Evolutionary conservation across 1,140 invertebrate genomes (phyloP).

Genomic region (Drosophila seguyi): DNA sequence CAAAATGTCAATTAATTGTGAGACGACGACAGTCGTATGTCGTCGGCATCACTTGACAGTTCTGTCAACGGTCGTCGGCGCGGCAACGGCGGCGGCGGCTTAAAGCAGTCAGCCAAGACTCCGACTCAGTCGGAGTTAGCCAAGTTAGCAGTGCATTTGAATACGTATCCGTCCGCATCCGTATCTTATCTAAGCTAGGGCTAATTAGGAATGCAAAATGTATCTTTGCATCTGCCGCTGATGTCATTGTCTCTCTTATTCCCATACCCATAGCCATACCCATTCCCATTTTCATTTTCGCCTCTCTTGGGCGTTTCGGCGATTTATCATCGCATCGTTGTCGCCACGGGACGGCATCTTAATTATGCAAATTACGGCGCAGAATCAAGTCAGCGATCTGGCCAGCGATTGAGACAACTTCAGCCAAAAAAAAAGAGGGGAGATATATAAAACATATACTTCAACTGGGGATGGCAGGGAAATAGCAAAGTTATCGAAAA

Average conservation of each 20-base stretch:
- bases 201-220: constrained; percentile 57
- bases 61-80: constrained; percentile 32
- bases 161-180: constrained; percentile 9
- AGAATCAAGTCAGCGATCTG: constrained; percentile 32
- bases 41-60: constrained; percentile 50
- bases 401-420: constrained; percentile 14
- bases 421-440: constrained; percentile 12
- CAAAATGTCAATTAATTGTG: constrained; percentile 82
- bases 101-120: constrained; percentile 2
- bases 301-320: constrained; percentile 42
- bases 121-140: constrained; percentile 4
- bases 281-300: constrained; percentile 22
- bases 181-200: constrained; percentile 42
- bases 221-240: constrained; percentile 30
- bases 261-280: background rate
- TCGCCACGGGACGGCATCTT: constrained; percentile 61
- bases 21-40: constrained; percentile 75
- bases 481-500: background rate
- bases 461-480: background rate
- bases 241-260: constrained; percentile 28
- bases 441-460: constrained; percentile 14
- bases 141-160: constrained; percentile 21
- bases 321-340: constrained; percentile 74
- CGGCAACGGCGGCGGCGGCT: constrained; percentile 1
- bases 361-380: constrained; percentile 76